Evolutionary conservation across 2,888 invertebrate genomes (phyloP).

Genomic region (Hanleya hanleyi): DNA sequence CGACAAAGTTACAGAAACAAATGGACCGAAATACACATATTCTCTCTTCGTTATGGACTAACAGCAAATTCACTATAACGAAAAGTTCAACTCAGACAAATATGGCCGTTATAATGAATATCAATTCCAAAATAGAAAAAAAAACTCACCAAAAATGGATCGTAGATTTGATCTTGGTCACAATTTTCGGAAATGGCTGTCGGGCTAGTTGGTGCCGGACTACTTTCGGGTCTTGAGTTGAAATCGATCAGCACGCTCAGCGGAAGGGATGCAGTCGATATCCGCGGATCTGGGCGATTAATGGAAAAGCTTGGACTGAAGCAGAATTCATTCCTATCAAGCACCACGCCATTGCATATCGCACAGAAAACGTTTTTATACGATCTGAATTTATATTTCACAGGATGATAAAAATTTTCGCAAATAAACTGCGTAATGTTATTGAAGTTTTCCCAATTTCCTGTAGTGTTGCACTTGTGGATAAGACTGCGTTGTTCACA

Average conservation of each 20-base stretch:
- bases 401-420: background rate
- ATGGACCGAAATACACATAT: no score
- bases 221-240: background rate
- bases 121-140: no score
- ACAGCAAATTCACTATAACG: no score
- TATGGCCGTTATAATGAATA: no score
- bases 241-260: conserved; percentile 1
- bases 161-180: no score
- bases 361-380: conserved; percentile 5
- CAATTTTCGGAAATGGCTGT: no score
- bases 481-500: background rate
- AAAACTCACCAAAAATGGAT: no score
- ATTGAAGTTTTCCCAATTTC: background rate
- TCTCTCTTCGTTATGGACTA: no score
- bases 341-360: background rate
- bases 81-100: no score
- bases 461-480: background rate
- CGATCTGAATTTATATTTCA: background rate
- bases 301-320: background rate
- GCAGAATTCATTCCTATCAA: background rate
- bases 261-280: background rate
- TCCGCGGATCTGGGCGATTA: background rate
- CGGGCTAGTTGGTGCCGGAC: no score
- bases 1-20: no score
- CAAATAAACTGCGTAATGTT: background rate